Conservation (phyloP, 2,113 vertebrate genomes). For the Dascyllus trimaculatus region DNA sequence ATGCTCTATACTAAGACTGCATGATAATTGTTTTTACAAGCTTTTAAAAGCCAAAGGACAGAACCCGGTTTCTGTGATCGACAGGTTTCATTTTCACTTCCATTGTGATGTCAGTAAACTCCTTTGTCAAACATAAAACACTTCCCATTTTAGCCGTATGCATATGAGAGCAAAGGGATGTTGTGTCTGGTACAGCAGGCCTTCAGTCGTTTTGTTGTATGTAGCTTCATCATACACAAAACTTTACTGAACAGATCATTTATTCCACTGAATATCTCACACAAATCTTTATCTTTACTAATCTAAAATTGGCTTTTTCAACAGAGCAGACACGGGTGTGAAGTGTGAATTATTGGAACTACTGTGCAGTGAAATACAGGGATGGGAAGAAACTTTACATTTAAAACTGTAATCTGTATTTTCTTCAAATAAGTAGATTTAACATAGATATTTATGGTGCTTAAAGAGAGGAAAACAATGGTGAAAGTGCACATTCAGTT, state of each 20-base stretch:
- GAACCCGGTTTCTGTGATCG: neutral
- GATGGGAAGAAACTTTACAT: neutral
- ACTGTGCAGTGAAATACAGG: neutral
- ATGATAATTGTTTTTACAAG: no score
- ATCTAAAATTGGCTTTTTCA: neutral
- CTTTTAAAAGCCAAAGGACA: no score
- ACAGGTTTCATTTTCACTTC: slow-evolving; percentile 68
- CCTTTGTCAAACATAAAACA: slow-evolving; percentile 27
- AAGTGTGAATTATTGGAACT: neutral
- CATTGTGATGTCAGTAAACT: slow-evolving; percentile 19
- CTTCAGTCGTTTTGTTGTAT: neutral
- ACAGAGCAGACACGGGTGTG: neutral
- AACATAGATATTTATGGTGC: neutral
- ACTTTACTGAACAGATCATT: neutral
- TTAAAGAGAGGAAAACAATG: slow-evolving; percentile 8
- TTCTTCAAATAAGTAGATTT: neutral
- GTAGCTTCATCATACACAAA: neutral
- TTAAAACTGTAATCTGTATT: neutral
- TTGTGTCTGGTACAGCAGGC: neutral
- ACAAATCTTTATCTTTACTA: neutral
- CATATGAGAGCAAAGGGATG: slow-evolving; percentile 25
- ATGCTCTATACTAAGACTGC: no score
- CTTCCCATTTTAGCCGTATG: slow-evolving; percentile 44
- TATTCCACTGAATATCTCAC: neutral
- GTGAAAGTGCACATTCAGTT: slow-evolving; percentile 30